Evolutionary conservation across 2,888 invertebrate genomes (phyloP), one percentile per base, ranked within the genome.

Genomic region (Alloscopus bannaensis): DNA sequence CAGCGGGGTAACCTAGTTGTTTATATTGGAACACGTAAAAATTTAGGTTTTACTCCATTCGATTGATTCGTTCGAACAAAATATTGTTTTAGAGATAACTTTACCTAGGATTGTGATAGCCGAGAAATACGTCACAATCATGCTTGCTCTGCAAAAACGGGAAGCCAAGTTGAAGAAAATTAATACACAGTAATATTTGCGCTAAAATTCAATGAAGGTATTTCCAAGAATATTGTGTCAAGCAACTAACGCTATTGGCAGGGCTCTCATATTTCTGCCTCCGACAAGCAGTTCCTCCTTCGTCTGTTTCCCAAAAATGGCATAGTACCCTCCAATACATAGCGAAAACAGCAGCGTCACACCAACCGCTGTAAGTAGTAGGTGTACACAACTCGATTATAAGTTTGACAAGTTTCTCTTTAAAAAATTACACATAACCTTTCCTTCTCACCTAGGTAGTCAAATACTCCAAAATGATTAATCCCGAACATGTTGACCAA

Each of bases 1-100:
- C 86, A 0, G 84, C 76, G 0, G 86, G 86, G 55, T 77, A 83
- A 1, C 85, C 84, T 72, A 65, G 6, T n/a, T n/a, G n/a, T n/a
- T n/a, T n/a, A n/a, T n/a, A n/a, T n/a, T n/a, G n/a, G n/a, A n/a
- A n/a, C n/a, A n/a, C n/a, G n/a, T n/a, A n/a, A n/a, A n/a, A n/a
- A n/a, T n/a, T n/a, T n/a, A n/a, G n/a, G n/a, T n/a, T n/a, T n/a
- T n/a, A n/a, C n/a, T 36, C 13, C 36, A 36, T 36, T 6, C 36
- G 36, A 36, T 8, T 36, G 6, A 8, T 36, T 36, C 36, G 36
- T 8, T n/a, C n/a, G 36, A 36, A 36, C 6, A 36, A 36, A 36
- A 36, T 36, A 36, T 13, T 36, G 36, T 36, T n/a, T n/a, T n/a
- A n/a, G n/a, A n/a, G n/a, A n/a, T n/a, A n/a, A n/a, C 36, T 45